Conservation (phyloP, 2,888 invertebrate species). For the Ophion ellenae region DNA sequence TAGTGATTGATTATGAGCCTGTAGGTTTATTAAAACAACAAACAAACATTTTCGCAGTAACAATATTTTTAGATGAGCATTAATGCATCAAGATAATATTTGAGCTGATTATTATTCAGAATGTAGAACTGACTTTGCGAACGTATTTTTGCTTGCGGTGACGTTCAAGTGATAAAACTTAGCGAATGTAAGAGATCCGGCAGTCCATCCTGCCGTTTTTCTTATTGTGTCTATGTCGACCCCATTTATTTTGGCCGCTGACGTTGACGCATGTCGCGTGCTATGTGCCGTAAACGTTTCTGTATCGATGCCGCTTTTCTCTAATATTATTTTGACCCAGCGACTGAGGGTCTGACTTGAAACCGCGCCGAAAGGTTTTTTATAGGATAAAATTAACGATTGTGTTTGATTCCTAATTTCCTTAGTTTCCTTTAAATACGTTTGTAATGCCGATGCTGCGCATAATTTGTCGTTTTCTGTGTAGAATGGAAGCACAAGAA, state of each 20-base stretch:
- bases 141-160: too few species aligned
- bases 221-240: conserved; percentile 23
- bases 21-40: too few species aligned
- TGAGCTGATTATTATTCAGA: too few species aligned
- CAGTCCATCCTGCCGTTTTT: conserved; percentile 38
- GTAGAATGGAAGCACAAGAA: conserved; percentile 14
- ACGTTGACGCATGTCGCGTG: conserved; percentile 41
- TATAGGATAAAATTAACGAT: conserved; percentile 14
- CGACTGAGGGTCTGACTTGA: conserved; percentile 27
- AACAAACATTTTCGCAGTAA: too few species aligned
- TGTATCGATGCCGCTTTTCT: background rate
- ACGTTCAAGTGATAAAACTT: too few species aligned
- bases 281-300: conserved; percentile 35
- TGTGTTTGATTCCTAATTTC: background rate
- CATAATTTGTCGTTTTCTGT: conserved; percentile 12
- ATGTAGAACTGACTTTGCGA: too few species aligned
- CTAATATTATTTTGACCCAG: too few species aligned
- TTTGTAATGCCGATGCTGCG: background rate
- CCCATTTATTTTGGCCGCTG: conserved; percentile 13
- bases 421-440: conserved; percentile 32
- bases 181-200: background rate
- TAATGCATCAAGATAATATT: too few species aligned
- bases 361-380: conserved; percentile 26
- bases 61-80: too few species aligned
- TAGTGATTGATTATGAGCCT: too few species aligned